Base-by-base conservation (phyloP, 1,140 invertebrate genomes). In the Ceratina australensis region DNA sequence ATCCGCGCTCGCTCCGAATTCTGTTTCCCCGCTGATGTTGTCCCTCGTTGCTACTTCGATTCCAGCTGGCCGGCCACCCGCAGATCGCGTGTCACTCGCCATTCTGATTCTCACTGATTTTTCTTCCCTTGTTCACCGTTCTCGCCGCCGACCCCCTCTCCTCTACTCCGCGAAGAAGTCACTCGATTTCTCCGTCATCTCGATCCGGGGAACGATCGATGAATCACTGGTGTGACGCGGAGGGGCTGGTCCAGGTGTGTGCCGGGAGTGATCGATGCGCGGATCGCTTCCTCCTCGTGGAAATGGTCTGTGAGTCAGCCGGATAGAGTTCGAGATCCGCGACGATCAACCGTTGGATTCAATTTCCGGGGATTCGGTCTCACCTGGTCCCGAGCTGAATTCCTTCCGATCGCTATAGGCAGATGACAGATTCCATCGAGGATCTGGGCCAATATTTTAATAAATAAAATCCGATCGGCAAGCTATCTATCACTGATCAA, bases 1-100 rank as follows among this genome's bases (percentile, higher is more conserved):
- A 88, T 88, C 82, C 80, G 74, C 82, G 82, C 75, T 78, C 81
- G 76, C 83, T 75, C 64, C 67, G 80, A 77, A 79, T 85, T 66
- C 61, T 71, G 59, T 50, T 79, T 63, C 75, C 79, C 60, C 57
- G 74, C 50, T 72, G 66, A 56, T 52, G 61, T 63, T 24, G 5
- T 33, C 28, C 2, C 28, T 33, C 28, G 28, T 77, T 66, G 69
- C 72, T 50, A 13, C 26, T 67, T 79, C 67, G 79, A 50, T 52
- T 66, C 49, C 72, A 60, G 59, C 22, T 78, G 26, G 28, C 63
- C 63, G 67, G n/a, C 68, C 71, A 77, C 49, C 67, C 26, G 16
- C 15, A 0, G 59, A 50, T 68, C 83, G 66, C 54, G 64, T 47
- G n/a, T 50, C 15, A 56, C 50, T 68, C 76, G 65, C 76, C 84